Conservation (phyloP, 2,888 invertebrate species). For the Athalia circularis region DNA sequence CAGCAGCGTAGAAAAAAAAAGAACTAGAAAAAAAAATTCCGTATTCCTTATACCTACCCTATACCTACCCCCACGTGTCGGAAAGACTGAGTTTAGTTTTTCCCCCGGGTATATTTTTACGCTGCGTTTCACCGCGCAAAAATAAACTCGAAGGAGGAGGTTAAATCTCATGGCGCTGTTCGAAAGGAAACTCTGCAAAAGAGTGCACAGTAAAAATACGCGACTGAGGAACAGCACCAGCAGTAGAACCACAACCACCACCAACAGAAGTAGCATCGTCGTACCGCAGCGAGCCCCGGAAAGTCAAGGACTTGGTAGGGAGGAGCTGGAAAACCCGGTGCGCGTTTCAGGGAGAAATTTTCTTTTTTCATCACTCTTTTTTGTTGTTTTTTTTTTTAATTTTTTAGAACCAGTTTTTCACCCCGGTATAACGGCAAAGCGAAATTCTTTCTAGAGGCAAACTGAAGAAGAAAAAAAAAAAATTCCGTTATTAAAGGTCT, state of each 20-base stretch:
- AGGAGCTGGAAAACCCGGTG: not conserved
- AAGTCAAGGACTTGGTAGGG: constrained; percentile 33
- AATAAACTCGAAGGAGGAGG: constrained; percentile 34
- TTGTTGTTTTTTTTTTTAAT: not conserved
- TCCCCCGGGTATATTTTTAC: constrained; percentile 31
- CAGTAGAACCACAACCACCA: not conserved
- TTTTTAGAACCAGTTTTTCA: too few relatives aligned
- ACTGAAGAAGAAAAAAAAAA: too few relatives aligned
- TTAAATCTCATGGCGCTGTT: constrained; percentile 27
- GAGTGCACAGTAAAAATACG: not conserved
- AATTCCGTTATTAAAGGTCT: too few relatives aligned
- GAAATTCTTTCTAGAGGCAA: too few relatives aligned
- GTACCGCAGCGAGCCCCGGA: constrained; percentile 12
- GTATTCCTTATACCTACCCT: too few relatives aligned
- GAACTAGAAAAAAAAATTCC: too few relatives aligned
- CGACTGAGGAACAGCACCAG: not conserved
- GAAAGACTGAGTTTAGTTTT: not conserved
- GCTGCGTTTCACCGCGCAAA: constrained; percentile 15
- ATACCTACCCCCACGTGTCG: too few relatives aligned
- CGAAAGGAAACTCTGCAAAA: constrained; percentile 1
- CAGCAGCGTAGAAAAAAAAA: too few relatives aligned
- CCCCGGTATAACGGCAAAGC: too few relatives aligned
- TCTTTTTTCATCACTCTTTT: not conserved
- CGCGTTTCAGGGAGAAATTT: not conserved
- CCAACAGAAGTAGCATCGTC: constrained; percentile 19